phyloP scores from a whole-genome alignment of 2,113 vertebrate genomes.

The Pimephales promelas region DNA sequence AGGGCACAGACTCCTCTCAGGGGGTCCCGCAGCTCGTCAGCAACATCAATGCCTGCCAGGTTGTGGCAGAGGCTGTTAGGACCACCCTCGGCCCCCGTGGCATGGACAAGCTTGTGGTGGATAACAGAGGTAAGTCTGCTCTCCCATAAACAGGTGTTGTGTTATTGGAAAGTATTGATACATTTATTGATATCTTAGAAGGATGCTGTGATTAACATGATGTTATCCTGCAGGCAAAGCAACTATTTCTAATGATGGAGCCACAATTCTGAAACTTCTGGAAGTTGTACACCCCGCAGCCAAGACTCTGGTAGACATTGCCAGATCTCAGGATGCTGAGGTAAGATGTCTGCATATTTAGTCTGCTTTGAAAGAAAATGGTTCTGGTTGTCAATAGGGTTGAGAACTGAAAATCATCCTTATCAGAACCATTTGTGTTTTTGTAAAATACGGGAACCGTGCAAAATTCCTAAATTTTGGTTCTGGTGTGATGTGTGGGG shows the following conservation, averaged over 20 bases:
- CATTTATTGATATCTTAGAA: neutral
- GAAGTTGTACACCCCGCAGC: slow-evolving; percentile 96
- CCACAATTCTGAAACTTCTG: slow-evolving; percentile 96
- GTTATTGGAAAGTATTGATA: neutral
- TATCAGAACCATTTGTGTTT: no score
- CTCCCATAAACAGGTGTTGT: neutral
- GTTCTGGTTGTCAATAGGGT: no score
- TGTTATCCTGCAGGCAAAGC: slow-evolving; percentile 83
- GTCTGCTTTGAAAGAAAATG: neutral
- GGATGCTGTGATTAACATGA: neutral
- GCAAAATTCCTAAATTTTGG: no score
- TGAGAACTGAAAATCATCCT: no score
- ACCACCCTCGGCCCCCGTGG: slow-evolving; percentile 96
- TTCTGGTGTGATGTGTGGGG: no score
- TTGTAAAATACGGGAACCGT: no score
- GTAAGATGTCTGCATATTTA: slow-evolving; percentile 65
- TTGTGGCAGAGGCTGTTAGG: slow-evolving; percentile 92
- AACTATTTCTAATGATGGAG: slow-evolving; percentile 97
- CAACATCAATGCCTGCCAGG: slow-evolving; percentile 98
- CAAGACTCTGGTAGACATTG: slow-evolving; percentile 96
- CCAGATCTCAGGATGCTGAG: slow-evolving; percentile 97
- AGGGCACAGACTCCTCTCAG: slow-evolving; percentile 95
- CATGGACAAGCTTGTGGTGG: slow-evolving; percentile 98
- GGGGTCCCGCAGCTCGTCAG: slow-evolving; percentile 94
- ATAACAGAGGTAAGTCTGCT: slow-evolving; percentile 81